A percentile compares a stretch with the other conserved stretches of the same genome.
Conservation (phyloP, 1,140 invertebrate genomes). For the Ceratoteleas bidentatus region DNA sequence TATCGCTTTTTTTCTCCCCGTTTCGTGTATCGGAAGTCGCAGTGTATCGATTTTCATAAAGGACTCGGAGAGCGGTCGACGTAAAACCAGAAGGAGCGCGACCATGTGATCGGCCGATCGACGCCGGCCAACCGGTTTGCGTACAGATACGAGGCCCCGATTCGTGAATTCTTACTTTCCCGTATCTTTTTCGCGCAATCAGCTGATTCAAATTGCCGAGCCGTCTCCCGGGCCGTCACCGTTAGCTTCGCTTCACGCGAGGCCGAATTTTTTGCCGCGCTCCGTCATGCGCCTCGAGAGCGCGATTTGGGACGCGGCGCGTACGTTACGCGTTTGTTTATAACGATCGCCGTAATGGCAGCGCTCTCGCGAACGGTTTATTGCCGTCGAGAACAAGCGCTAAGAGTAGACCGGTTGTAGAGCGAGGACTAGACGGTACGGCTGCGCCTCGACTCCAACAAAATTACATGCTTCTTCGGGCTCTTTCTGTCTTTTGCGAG, state of each 20-base stretch:
- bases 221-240: slow-evolving; percentile 16
- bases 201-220: slow-evolving; percentile 46
- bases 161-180: slow-evolving; percentile 40
- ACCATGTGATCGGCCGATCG: slow-evolving; percentile 39
- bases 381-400: slow-evolving; percentile 24
- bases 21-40: slow-evolving; percentile 48
- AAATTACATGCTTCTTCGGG: slow-evolving; percentile 48
- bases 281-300: slow-evolving; percentile 15
- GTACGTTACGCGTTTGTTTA: slow-evolving; percentile 40
- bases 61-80: slow-evolving; percentile 27
- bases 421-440: slow-evolving; percentile 56
- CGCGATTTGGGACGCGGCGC: slow-evolving; percentile 3
- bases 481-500: slow-evolving; percentile 38
- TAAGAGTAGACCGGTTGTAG: slow-evolving; percentile 62
- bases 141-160: slow-evolving; percentile 19
- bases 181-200: slow-evolving; percentile 45
- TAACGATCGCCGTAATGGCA: slow-evolving; percentile 37
- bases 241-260: slow-evolving; percentile 22
- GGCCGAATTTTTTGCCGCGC: slow-evolving; percentile 6
- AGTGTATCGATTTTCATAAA: slow-evolving; percentile 50
- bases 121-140: slow-evolving; percentile 35
- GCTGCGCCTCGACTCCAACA: slow-evolving; percentile 22
- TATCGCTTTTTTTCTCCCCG: slow-evolving; percentile 40
- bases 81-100: slow-evolving; percentile 50
- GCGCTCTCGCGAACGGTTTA: slow-evolving; percentile 33